Evolutionary conservation across 2,113 vertebrate species (phyloP).

Genomic region (Cyanistes caeruleus): DNA sequence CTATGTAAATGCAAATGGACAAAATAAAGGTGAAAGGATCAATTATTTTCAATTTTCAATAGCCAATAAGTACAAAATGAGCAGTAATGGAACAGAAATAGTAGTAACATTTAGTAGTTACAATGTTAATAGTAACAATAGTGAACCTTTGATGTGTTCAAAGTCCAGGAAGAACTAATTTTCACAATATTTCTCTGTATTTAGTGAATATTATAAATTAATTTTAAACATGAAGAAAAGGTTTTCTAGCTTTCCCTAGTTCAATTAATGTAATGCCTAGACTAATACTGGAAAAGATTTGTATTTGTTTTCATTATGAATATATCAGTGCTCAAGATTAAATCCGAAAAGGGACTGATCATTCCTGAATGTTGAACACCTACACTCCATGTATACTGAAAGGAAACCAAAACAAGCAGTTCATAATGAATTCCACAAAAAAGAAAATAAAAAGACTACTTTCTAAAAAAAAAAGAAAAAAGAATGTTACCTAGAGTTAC

Average conservation of each 20-base stretch:
- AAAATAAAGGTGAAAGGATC: not conserved
- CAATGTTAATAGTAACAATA: too few species aligned
- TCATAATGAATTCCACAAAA: not conserved
- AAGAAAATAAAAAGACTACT: not conserved
- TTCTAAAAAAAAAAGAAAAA: not conserved
- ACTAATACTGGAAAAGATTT: not conserved
- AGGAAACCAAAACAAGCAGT: not conserved
- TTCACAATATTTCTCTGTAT: not conserved
- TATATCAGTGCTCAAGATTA: not conserved
- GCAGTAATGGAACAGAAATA: not conserved
- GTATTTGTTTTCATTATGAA: not conserved
- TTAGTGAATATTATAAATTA: not conserved
- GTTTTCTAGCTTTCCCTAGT: not conserved
- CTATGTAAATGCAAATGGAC: not conserved
- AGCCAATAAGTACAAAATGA: not conserved
- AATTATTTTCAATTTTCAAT: constrained; percentile 27
- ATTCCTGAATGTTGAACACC: not conserved
- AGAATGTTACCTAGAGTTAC: not conserved
- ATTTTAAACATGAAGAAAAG: not conserved
- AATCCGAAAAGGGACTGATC: not conserved
- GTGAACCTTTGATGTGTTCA: not conserved
- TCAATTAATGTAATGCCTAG: not conserved
- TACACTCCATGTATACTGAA: not conserved
- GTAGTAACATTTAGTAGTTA: not conserved
- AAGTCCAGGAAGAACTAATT: not conserved